Base-by-base conservation (phyloP, 2,888 invertebrate species). In the Pherbina coryleti region DNA sequence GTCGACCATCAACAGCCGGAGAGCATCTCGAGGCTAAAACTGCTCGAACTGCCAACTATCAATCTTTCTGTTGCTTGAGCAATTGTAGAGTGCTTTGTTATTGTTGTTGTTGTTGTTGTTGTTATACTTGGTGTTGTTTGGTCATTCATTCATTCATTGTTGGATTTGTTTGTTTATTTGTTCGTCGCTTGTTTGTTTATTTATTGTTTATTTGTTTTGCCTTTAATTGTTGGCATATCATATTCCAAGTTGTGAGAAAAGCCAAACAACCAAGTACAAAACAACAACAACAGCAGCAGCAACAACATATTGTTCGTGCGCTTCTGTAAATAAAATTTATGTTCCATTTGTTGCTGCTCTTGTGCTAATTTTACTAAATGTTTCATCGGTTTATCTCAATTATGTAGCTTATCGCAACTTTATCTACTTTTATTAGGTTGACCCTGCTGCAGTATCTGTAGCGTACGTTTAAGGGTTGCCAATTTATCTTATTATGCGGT, bases 181-280 rank as follows among this genome's bases (percentile, higher is more conserved):
- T 49, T 28, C 28, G 60, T 44, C 49, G 60, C 3, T 19, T 34
- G 44, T 60, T 72, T 34, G 14, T 72, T 72, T 44, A 57, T 72
- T 57, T 17, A 14, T 72, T 34, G 14, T 72, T 72, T 44, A 57
- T 72, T 57, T 17, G 19, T 75, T 75, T 66, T 19, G n/a, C 22
- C 73, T 73, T 73, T 73, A 73, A 73, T 49, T 73, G 73, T 62
- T 62, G 25, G 73, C 62, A 62, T 60, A 73, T 73, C 73, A 49
- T 44, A 62, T 73, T 44, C 62, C 25, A 49, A 69, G 51, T 44
- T 22, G 69, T 44, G 14, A 44, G 44, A 11, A 44, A 44, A 44
- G 44, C 11, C 3, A 11, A 14, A 2, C 11, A 44, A 44, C 44
- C 11, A 1, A 5, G 37, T 4, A 11, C 44, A 44, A 14, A 37